Evolutionary conservation across 2,888 invertebrate species (phyloP), one percentile per base, ranked within the genome.

Genomic region (Branchellion lobata): DNA sequence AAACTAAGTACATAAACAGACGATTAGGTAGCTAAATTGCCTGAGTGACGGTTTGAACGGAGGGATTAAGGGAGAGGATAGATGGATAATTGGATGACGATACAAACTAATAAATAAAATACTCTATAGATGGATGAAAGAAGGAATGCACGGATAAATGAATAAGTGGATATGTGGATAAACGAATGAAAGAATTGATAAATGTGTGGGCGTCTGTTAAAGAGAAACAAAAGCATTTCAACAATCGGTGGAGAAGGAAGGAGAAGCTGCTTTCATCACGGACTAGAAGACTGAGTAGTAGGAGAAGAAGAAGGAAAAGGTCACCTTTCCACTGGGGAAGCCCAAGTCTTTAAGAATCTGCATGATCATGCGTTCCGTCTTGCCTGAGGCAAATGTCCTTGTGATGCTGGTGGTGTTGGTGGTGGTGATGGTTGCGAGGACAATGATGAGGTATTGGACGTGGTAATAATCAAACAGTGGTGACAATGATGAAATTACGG

Each of bases 331-430:
- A 81, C 93, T 93, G 0, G 98, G 96, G 82, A 99, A 91, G 33
- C 93, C 95, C 82, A 97, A 90, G 86, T 98, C 98, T 78, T 93
- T 92, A 83, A 99, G 90, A 88, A 95, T 95, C 87, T 98, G 96
- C 90, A 97, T 97, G 51, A 99, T 95, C 87, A 97, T 90, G 88
- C 96, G 97, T 89, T 99, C 99, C 2, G 97, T 96, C 90, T 96
- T 96, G 51, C 99, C 99, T n/a, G 98, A 98, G 1, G 98, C 97
- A 89, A 99, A 99, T 80, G 98, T 99, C 86, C 95, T 91, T 79
- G 96, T 95, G 51, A 99, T 93, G 75, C 95, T 88, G 84, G 40
- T 85, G 21, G 61, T 24, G 21, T 5, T 18, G 61, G 21, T 57
- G 61, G 21, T 3, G 61, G 3, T 18, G 3, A 24, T 18, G 5